These are phyloP conservation scores for Gambusia holbrooki DNA, from an alignment of 2,113 vertebrate genomes.

Conservation along the genomic window DNA sequence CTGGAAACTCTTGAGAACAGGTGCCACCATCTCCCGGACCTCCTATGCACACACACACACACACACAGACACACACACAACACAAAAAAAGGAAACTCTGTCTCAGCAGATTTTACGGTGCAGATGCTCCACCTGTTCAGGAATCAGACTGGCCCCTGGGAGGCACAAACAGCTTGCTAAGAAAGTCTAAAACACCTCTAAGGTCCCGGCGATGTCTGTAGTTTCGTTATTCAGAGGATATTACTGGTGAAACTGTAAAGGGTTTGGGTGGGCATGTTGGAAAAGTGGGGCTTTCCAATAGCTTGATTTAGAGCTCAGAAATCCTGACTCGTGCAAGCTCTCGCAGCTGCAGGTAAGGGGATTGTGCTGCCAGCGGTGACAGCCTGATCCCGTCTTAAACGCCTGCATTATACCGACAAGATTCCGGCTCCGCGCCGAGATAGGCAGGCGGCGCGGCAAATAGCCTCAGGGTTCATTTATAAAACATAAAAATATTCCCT, in stretches of 20 bases:
- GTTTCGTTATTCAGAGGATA: constrained; percentile 33
- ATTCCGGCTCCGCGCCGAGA: constrained; percentile 63
- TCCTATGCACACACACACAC: constrained; percentile 77
- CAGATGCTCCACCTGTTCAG: constrained; percentile 56
- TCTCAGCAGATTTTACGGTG: constrained; percentile 42
- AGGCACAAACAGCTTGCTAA: constrained; percentile 27
- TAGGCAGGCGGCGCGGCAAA: constrained; percentile 48
- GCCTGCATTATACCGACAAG: constrained; percentile 74
- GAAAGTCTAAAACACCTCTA: constrained; percentile 46
- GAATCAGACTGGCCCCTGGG: constrained; percentile 23
- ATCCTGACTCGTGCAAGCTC: constrained; percentile 59
- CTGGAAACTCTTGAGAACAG: constrained; percentile 91
- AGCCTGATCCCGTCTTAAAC: constrained; percentile 73
- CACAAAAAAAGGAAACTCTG: constrained; percentile 18
- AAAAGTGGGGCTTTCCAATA: constrained; percentile 74
- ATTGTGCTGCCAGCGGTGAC: constrained; percentile 73
- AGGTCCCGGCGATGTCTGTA: constrained; percentile 28
- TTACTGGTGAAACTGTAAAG: constrained; percentile 61
- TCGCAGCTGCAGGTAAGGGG: constrained; percentile 73
- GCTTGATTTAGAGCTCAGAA: constrained; percentile 52
- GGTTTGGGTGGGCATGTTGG: constrained; percentile 71
- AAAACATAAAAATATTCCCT: constrained; percentile 61
- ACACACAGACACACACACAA: constrained; percentile 19
- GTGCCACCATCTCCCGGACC: constrained; percentile 89
- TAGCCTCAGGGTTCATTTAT: constrained; percentile 61